phyloP scores from a whole-genome alignment of 1,140 invertebrate genomes.

The Eumeta japonica region DNA sequence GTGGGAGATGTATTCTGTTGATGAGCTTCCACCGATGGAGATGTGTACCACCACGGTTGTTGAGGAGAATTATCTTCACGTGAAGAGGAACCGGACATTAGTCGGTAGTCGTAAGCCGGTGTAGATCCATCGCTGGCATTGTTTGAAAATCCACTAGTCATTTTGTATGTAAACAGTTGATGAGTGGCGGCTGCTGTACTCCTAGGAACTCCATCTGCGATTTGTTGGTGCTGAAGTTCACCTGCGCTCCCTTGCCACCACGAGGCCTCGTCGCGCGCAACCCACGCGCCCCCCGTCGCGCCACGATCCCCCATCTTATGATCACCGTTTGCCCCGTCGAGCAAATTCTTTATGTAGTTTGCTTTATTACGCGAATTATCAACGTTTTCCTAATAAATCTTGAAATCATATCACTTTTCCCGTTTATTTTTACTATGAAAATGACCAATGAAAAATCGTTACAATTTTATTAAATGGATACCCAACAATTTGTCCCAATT shows the following conservation, averaged over 20 bases:
- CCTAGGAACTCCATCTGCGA: constrained; percentile 56
- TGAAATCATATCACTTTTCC: too few relatives aligned
- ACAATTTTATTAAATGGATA: too few relatives aligned
- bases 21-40: constrained; percentile 34
- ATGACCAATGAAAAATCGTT: too few relatives aligned
- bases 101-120: constrained; percentile 42
- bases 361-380: too few relatives aligned
- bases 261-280: constrained; percentile 63
- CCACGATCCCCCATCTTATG: constrained; percentile 52
- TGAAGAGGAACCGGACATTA: constrained; percentile 38
- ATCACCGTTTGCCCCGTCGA: constrained; percentile 40
- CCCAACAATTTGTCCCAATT: too few relatives aligned
- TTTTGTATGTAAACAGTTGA: constrained; percentile 80
- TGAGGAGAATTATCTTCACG: constrained; percentile 39
- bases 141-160: constrained; percentile 77
- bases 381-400: too few relatives aligned
- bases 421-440: too few relatives aligned
- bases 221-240: constrained; percentile 61
- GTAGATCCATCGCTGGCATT: constrained; percentile 51
- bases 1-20: constrained; percentile 42
- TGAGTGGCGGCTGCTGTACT: constrained; percentile 64
- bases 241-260: constrained; percentile 61
- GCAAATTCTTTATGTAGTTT: constrained; percentile 48
- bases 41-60: constrained; percentile 48
- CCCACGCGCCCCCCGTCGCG: constrained; percentile 62